These are phyloP conservation scores for Halcyon badia DNA, from an alignment of 2,797 vertebrate species.

Conservation along the genomic window DNA sequence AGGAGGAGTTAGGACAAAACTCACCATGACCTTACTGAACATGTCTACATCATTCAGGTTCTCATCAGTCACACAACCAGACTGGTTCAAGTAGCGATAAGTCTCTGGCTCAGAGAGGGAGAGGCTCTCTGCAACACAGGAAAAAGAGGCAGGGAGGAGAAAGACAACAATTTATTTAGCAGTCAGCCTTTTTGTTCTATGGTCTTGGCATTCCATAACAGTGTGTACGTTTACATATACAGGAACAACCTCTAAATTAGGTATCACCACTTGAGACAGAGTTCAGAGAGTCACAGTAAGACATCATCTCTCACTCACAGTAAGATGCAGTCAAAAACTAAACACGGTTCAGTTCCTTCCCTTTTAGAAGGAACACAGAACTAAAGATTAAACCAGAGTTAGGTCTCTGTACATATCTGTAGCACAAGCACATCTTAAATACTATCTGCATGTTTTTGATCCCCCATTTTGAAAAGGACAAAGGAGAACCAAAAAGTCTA, in stretches of 20 bases:
- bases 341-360: neutral
- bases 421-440: neutral
- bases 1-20: neutral
- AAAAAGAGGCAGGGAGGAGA: neutral
- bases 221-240: neutral
- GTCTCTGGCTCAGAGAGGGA: conserved; percentile 86
- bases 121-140: conserved; percentile 70
- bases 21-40: conserved; percentile 91
- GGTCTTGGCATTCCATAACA: neutral
- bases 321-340: neutral
- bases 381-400: conserved; percentile 1
- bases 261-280: neutral
- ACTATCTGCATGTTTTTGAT: neutral
- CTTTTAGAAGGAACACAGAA: neutral
- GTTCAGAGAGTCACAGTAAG: neutral
- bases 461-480: neutral
- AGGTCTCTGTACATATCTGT: neutral
- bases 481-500: neutral
- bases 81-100: conserved; percentile 90
- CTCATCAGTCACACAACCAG: conserved; percentile 86
- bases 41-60: conserved; percentile 88
- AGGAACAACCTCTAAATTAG: neutral
- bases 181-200: neutral
- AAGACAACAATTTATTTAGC: neutral
- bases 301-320: neutral